Percentiles rank a stretch among this genome's conserved stretches.
Conservation (phyloP, 2,797 vertebrate species). For the Morelia viridis region DNA sequence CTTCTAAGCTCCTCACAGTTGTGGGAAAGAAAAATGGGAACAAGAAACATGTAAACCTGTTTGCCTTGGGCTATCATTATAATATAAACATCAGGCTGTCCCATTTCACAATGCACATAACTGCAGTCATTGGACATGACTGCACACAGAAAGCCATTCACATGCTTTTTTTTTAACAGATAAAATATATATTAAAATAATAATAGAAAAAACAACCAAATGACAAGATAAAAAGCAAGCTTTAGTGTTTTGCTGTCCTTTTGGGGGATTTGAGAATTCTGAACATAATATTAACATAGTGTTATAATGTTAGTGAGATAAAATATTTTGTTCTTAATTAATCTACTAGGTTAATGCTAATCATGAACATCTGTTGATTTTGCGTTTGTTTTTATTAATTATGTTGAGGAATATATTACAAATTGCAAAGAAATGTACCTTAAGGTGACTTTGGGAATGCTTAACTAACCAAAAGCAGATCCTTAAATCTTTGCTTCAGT, state of each 20-base stretch:
- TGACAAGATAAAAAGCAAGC: constrained; percentile 2
- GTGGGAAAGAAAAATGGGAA: neutral
- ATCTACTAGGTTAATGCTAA: constrained; percentile 27
- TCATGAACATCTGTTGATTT: constrained; percentile 35
- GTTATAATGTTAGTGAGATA: constrained; percentile 5
- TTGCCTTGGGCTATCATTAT: neutral
- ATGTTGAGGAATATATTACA: constrained; percentile 9
- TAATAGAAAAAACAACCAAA: neutral
- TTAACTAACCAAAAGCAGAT: constrained; percentile 15
- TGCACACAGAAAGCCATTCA: neutral
- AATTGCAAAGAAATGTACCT: constrained; percentile 13
- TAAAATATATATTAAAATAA: neutral
- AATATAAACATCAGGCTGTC: neutral
- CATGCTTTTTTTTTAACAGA: neutral
- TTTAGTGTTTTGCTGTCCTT: constrained; percentile 19
- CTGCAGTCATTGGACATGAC: neutral
- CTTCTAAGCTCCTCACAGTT: neutral
- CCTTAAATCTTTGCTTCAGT: constrained; percentile 12
- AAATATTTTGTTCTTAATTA: constrained; percentile 35
- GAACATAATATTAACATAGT: constrained; percentile 1
- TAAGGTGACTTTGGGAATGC: constrained; percentile 26
- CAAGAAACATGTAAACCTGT: neutral
- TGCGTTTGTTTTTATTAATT: constrained; percentile 38
- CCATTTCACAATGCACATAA: neutral
- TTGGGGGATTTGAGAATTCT: neutral